These are phyloP conservation scores for Magallana gigas DNA, from an alignment of 1,140 invertebrate genomes.

Conservation along the genomic window DNA sequence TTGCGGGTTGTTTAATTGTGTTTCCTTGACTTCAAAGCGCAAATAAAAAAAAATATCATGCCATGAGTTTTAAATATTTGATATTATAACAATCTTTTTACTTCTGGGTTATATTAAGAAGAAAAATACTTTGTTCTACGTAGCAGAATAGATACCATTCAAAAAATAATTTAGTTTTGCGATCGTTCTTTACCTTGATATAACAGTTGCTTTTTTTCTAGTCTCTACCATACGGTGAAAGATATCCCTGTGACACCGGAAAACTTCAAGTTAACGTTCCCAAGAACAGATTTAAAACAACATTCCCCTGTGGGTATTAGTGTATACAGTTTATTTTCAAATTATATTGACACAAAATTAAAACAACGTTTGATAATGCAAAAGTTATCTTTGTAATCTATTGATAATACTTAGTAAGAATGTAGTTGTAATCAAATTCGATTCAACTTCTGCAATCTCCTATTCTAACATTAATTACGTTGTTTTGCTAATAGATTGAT, in stretches of 20 bases:
- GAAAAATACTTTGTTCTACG: no score
- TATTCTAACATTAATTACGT: neutral
- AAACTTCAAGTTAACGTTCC: neutral
- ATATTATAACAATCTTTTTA: neutral
- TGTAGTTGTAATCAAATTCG: neutral
- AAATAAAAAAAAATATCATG: neutral
- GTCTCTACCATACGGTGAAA: neutral
- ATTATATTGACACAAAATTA: neutral
- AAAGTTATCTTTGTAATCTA: neutral
- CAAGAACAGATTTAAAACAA: neutral
- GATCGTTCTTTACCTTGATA: neutral
- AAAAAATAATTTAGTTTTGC: neutral
- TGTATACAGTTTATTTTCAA: neutral
- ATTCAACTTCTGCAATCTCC: neutral
- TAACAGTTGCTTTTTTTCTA: neutral
- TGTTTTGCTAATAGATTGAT: neutral
- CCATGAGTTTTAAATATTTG: neutral
- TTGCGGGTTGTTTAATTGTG: no score
- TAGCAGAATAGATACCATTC: no score
- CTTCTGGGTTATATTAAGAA: neutral
- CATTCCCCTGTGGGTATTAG: neutral
- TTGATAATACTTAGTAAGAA: neutral
- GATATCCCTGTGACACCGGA: neutral
- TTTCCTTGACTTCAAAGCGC: neutral
- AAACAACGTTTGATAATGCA: neutral